phyloP scores from a whole-genome alignment of 1,140 invertebrate genomes.

The Polyergus mexicanus region DNA sequence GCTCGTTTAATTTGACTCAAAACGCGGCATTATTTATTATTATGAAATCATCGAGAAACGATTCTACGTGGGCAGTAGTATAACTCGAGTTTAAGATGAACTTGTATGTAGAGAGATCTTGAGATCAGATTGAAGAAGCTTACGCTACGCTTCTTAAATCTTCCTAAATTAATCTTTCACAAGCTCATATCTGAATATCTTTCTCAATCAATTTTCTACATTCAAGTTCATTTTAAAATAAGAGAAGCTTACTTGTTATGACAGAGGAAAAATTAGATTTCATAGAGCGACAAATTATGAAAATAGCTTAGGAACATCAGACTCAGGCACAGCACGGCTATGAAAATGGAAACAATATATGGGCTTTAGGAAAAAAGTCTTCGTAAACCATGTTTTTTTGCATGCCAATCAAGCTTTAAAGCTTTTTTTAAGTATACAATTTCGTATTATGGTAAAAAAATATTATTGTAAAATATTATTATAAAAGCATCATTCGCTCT shows the following conservation, averaged over 20 bases:
- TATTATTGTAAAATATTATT: background rate
- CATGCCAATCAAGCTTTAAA: background rate
- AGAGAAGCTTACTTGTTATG: background rate
- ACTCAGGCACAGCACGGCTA: background rate
- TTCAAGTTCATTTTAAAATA: background rate
- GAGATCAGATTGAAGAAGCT: background rate
- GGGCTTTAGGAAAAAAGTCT: background rate
- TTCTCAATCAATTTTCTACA: background rate
- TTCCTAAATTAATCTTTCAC: constrained; percentile 1
- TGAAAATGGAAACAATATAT: background rate
- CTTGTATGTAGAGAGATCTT: background rate
- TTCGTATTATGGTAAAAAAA: background rate
- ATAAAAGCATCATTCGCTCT: background rate
- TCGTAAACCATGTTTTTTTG: background rate
- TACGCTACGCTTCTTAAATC: background rate
- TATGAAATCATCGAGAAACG: background rate
- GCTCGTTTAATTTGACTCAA: background rate
- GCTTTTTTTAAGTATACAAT: background rate
- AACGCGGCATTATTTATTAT: background rate
- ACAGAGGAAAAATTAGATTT: constrained; percentile 16
- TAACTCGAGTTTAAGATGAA: background rate
- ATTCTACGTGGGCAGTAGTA: background rate
- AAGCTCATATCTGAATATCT: background rate
- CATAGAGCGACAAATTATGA: background rate
- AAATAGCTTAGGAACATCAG: background rate